Percentiles rank a stretch among this genome's conserved stretches.
phyloP scores from a whole-genome alignment of 2,113 vertebrate species.

The Gadus chalcogrammus region DNA sequence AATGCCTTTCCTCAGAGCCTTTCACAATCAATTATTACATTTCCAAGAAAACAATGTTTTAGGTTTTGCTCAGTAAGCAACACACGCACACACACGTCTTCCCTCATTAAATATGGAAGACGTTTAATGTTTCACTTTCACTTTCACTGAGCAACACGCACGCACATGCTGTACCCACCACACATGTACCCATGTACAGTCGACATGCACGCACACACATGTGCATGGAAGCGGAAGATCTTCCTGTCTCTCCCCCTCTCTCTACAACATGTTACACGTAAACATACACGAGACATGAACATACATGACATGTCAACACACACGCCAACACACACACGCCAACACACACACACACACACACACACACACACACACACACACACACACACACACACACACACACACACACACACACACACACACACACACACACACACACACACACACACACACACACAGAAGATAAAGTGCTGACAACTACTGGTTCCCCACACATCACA shows the following conservation, averaged over 20 bases:
- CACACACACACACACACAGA: conserved; percentile 10
- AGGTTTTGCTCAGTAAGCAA: conserved; percentile 15
- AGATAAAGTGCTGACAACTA: conserved; percentile 53
- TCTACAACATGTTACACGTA: too few species aligned
- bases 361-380: neutral
- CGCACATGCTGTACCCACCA: neutral
- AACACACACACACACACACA: neutral
- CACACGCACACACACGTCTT: conserved; percentile 25
- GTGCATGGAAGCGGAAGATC: too few species aligned
- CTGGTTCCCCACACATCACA: conserved; percentile 23
- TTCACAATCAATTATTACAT: conserved; percentile 47
- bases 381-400: conserved; percentile 10
- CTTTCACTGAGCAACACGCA: conserved; percentile 31
- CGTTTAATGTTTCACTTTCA: conserved; percentile 60
- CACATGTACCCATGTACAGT: conserved; percentile 7
- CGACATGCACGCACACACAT: conserved; percentile 4
- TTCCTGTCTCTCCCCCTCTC: too few species aligned
- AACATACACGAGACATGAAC: too few species aligned
- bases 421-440: neutral
- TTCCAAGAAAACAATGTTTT: conserved; percentile 41
- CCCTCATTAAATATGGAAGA: conserved; percentile 66
- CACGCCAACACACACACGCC: too few species aligned
- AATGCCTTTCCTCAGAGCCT: too few species aligned
- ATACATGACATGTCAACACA: conserved; percentile 9
- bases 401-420: conserved; percentile 13